Evolutionary conservation across 2,888 invertebrate species (phyloP), one percentile per base, ranked within the genome.

Genomic region (Embidobia sp.): DNA sequence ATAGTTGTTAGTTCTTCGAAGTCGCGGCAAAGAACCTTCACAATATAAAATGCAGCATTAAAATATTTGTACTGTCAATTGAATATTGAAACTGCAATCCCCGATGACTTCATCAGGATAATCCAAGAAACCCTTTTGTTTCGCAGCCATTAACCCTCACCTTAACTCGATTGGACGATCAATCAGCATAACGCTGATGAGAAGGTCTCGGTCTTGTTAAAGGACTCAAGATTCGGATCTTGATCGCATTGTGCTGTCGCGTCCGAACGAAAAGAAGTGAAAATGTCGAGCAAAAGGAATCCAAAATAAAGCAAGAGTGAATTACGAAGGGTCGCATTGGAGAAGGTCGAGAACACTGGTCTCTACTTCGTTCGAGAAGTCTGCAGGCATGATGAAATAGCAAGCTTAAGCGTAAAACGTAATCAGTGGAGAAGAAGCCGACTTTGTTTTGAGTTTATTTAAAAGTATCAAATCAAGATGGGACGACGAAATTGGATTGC

Each of bases 231-330:
- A 46, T 59, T 33, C 13, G 49, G 18, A 49, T 48, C 44, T 46
- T 15, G 27, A 22, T 44, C 18, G 33, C 63, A 49, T 63, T 63
- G 63, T 63, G 63, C 49, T 63, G 63, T 63, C 63, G 29, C 49
- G 16, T 29, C 10, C 19, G 8, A n/a, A 46, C 33, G 35, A 46
- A 48, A 49, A 29, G 27, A 63, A 63, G 48, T 37, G 63, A 63
- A 61, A 48, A 63, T 13, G 29, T 27, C 49, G 63, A 40, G 15
- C 37, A n/a, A 8, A 3, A 37, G 49, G 63, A 63, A 63, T 63
- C 37, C 40, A 51, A 63, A 51, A 63, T 49, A 51, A 63, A 51
- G 31, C 31, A 40, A 63, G 51, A 40, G 19, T 22, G 15, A 44
- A 13, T 13, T 33, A 46, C 33, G n/a, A 33, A 13, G 44, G 16